phyloP scores from a whole-genome alignment of 1,140 invertebrate species.

The Psilanteris sp. region DNA sequence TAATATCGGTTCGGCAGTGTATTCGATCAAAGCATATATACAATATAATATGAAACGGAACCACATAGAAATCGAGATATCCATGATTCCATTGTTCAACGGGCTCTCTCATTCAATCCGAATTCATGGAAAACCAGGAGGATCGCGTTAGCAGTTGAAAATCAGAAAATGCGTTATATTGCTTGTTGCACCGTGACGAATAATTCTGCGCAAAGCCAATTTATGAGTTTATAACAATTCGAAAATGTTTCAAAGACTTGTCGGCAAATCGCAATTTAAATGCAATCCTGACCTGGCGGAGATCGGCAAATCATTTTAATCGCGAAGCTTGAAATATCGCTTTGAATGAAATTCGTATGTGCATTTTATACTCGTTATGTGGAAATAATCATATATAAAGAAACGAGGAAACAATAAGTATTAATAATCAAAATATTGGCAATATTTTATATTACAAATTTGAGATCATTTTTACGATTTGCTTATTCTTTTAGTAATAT shows the following conservation, averaged over 20 bases:
- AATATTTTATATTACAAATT: no score
- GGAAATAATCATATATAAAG: constrained; percentile 12
- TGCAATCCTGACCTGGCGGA: constrained; percentile 15
- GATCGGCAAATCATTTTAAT: constrained; percentile 5
- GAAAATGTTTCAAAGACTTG: constrained; percentile 36
- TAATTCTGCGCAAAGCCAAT: constrained; percentile 38
- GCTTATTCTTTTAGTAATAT: no score
- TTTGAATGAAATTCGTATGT: constrained; percentile 1
- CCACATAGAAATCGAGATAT: constrained; percentile 5
- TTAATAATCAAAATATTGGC: no score
- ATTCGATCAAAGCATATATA: constrained; percentile 10
- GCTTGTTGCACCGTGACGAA: constrained; percentile 44
- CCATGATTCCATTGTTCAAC: constrained; percentile 11
- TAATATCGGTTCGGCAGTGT: background rate
- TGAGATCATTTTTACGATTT: no score
- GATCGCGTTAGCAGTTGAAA: constrained; percentile 14
- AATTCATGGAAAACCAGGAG: constrained; percentile 36
- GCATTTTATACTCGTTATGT: constrained; percentile 21
- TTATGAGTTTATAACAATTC: constrained; percentile 52
- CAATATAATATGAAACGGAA: constrained; percentile 24
- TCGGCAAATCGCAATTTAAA: constrained; percentile 21
- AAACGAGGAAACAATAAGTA: no score
- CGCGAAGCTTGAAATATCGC: constrained; percentile 3
- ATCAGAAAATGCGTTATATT: constrained; percentile 45
- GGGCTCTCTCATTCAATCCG: constrained; percentile 15